phyloP scores from a whole-genome alignment of 64 coral and sea anemone species.

The Stylophora pistillata region DNA sequence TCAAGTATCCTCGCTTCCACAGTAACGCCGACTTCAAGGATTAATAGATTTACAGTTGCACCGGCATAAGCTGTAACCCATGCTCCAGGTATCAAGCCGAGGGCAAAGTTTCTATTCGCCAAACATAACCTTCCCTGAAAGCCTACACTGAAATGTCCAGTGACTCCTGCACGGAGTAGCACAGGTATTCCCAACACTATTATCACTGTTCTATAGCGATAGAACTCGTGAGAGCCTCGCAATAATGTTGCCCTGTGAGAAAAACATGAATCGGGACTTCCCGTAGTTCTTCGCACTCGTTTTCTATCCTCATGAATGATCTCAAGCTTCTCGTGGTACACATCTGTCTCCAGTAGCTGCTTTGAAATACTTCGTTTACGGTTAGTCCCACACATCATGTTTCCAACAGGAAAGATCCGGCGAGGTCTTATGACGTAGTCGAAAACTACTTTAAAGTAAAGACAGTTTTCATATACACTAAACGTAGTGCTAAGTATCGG shows the following conservation, averaged over 20 bases:
- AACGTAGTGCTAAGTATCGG: slow-evolving; percentile 90
- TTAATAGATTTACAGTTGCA: slow-evolving; percentile 31
- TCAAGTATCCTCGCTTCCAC: slow-evolving; percentile 87
- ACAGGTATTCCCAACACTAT: slow-evolving; percentile 71
- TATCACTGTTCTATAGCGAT: slow-evolving; percentile 39
- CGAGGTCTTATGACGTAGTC: slow-evolving; percentile 55
- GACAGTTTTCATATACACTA: slow-evolving; percentile 76
- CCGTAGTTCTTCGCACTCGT: not conserved
- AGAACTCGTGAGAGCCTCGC: slow-evolving; percentile 51
- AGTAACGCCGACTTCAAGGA: slow-evolving; percentile 84
- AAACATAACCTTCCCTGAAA: slow-evolving; percentile 69
- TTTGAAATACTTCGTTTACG: slow-evolving; percentile 79
- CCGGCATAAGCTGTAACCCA: slow-evolving; percentile 83
- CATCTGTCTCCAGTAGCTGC: slow-evolving; percentile 69
- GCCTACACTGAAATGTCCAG: slow-evolving; percentile 70
- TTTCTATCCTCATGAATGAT: slow-evolving; percentile 25
- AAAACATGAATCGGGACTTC: slow-evolving; percentile 36
- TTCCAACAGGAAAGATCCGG: slow-evolving; percentile 77
- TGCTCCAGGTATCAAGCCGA: slow-evolving; percentile 83
- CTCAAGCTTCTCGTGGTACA: slow-evolving; percentile 74
- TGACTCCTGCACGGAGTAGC: slow-evolving; percentile 61
- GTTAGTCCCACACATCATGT: slow-evolving; percentile 54
- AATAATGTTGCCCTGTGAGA: slow-evolving; percentile 25
- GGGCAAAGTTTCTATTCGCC: slow-evolving; percentile 56
- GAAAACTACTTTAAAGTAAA: slow-evolving; percentile 62